Percentiles rank a stretch among this genome's conserved stretches.
phyloP scores from a whole-genome alignment of 2,888 invertebrate genomes.

The Papilio elwesi region DNA sequence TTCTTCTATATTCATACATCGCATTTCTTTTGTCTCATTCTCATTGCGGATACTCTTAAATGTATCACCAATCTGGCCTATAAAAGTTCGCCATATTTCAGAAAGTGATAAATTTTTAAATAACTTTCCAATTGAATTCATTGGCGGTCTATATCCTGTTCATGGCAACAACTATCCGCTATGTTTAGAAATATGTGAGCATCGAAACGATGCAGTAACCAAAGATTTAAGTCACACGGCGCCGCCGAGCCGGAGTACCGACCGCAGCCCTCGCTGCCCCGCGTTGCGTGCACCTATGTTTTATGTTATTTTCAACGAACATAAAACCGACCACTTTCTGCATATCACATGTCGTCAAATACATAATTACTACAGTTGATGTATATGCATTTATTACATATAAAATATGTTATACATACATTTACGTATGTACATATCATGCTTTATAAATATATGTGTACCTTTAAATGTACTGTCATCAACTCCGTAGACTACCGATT shows the following conservation, averaged over 20 bases:
- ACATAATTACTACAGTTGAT: background rate
- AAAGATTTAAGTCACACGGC: slow-evolving; percentile 61
- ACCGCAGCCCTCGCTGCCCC: slow-evolving; percentile 3
- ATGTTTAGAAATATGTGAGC: slow-evolving; percentile 13
- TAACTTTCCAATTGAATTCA: too few species aligned
- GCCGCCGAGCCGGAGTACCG: slow-evolving; percentile 49
- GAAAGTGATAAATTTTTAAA: too few species aligned
- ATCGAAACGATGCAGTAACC: slow-evolving; percentile 54
- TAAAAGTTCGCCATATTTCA: too few species aligned
- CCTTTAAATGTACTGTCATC: too few species aligned
- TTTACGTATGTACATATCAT: background rate
- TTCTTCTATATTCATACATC: too few species aligned
- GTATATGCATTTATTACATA: background rate
- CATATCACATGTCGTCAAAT: slow-evolving; percentile 20
- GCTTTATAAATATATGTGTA: too few species aligned
- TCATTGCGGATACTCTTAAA: too few species aligned
- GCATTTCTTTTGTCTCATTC: too few species aligned
- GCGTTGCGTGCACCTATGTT: slow-evolving; percentile 43
- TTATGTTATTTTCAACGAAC: slow-evolving; percentile 48
- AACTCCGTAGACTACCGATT: too few species aligned
- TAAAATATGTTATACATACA: background rate
- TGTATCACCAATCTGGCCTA: too few species aligned
- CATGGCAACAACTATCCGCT: background rate
- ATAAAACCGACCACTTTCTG: slow-evolving; percentile 31
- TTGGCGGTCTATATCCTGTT: background rate